Evolutionary conservation across 2,888 invertebrate species (phyloP).

Genomic region (Odiellus spinosus): DNA sequence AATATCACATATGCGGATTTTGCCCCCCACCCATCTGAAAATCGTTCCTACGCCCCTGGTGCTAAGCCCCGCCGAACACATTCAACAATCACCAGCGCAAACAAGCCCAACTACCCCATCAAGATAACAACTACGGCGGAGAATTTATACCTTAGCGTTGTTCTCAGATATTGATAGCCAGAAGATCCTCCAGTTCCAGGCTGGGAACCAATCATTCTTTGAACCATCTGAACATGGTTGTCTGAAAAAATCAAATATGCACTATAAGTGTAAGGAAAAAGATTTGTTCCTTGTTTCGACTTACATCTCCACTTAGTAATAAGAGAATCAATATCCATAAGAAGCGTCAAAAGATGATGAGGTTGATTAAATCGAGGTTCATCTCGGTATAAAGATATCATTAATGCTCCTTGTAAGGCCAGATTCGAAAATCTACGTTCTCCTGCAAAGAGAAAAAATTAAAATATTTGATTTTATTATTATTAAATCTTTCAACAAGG

Average conservation of each 20-base stretch:
- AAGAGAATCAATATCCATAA: conserved; percentile 96
- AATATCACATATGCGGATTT: too few relatives aligned
- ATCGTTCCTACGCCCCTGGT: too few relatives aligned
- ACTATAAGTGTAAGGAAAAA: too few relatives aligned
- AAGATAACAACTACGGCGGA: too few relatives aligned
- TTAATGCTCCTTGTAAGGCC: conserved; percentile 90
- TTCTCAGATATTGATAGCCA: conserved; percentile 91
- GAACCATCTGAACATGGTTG: conserved; percentile 96
- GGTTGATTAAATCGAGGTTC: conserved; percentile 96
- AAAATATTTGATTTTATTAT: too few relatives aligned
- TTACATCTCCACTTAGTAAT: conserved; percentile 98
- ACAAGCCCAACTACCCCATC: too few relatives aligned
- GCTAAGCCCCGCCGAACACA: too few relatives aligned
- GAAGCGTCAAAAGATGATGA: conserved; percentile 76
- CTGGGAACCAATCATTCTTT: conserved; percentile 95
- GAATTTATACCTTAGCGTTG: conserved; percentile 87
- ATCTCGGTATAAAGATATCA: conserved; percentile 93
- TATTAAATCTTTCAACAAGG: too few relatives aligned
- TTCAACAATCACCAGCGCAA: too few relatives aligned
- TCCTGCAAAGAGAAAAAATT: conserved; percentile 24
- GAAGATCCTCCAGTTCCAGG: conserved; percentile 97
- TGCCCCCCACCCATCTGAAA: too few relatives aligned
- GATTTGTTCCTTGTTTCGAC: too few relatives aligned
- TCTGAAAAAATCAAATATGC: conserved; percentile 41
- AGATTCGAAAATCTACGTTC: conserved; percentile 74